phyloP scores from a whole-genome alignment of 2,113 vertebrate genomes.

The Rhinoptilus africanus region DNA sequence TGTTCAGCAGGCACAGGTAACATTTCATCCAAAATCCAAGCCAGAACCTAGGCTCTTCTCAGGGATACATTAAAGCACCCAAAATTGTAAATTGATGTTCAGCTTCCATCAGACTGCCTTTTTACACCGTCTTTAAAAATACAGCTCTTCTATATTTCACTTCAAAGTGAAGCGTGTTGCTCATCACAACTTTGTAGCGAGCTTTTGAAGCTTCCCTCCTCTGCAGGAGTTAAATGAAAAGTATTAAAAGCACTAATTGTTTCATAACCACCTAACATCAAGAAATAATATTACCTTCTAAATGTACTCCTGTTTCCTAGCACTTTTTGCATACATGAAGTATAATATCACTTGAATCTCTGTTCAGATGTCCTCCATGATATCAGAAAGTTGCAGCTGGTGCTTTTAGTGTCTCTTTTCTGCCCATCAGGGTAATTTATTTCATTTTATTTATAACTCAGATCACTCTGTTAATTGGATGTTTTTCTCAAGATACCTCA shows the following conservation, averaged over 20 bases:
- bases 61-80: not conserved
- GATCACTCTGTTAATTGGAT: not conserved
- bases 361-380: not conserved
- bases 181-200: not conserved
- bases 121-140: not conserved
- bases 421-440: rapidly evolving
- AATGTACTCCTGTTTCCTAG: not conserved
- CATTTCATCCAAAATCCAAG: not conserved
- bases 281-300: not conserved
- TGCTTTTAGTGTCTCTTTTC: not conserved
- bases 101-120: not conserved
- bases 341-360: not conserved
- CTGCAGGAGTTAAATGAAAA: not conserved
- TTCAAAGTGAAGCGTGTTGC: not conserved
- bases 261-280: not conserved
- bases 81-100: not conserved
- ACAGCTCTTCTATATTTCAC: not conserved
- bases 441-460: not conserved
- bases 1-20: not conserved
- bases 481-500: not conserved
- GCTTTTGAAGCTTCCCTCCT: not conserved
- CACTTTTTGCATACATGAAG: not conserved
- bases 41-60: not conserved
- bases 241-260: not conserved
- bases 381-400: not conserved